These are phyloP conservation scores for Penaeus chinensis DNA, from an alignment of 1,140 invertebrate genomes.

Conservation along the genomic window DNA sequence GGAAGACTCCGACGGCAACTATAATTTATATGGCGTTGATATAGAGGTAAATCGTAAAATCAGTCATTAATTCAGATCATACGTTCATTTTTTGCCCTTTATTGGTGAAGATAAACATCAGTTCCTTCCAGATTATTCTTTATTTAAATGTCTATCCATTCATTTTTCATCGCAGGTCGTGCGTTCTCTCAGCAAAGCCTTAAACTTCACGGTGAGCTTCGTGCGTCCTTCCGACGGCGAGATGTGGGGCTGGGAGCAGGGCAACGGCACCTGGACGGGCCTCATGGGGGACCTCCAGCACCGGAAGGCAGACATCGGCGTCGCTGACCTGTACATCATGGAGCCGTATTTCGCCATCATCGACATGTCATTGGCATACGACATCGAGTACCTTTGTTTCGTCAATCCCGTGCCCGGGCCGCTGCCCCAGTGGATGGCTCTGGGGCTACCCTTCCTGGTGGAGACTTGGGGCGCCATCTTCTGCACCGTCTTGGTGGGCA, in stretches of 20 bases:
- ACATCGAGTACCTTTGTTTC: constrained; percentile 56
- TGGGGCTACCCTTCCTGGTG: constrained; percentile 62
- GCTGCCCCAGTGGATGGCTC: constrained; percentile 63
- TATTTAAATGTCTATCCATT: neutral
- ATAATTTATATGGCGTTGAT: constrained; percentile 63
- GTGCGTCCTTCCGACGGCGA: constrained; percentile 62
- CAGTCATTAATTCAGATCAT: neutral
- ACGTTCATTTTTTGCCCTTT: neutral
- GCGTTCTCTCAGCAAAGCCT: constrained; percentile 18
- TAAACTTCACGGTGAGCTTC: constrained; percentile 65
- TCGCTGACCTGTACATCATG: constrained; percentile 65
- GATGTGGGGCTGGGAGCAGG: constrained; percentile 64
- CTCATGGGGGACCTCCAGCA: constrained; percentile 65
- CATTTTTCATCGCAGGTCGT: constrained; percentile 26
- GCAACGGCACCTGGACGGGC: constrained; percentile 65
- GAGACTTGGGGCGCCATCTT: constrained; percentile 72
- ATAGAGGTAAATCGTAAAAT: constrained; percentile 41
- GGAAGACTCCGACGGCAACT: constrained; percentile 39
- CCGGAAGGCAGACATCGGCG: constrained; percentile 64
- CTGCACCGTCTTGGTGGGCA: constrained; percentile 80
- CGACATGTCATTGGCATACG: constrained; percentile 58
- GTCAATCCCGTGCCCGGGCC: constrained; percentile 34
- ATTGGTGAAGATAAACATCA: neutral
- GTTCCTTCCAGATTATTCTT: too few species aligned
- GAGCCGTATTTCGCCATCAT: constrained; percentile 64